phyloP scores from a whole-genome alignment of 2,797 vertebrate genomes.

The Schizopygopsis malacanthus region DNA sequence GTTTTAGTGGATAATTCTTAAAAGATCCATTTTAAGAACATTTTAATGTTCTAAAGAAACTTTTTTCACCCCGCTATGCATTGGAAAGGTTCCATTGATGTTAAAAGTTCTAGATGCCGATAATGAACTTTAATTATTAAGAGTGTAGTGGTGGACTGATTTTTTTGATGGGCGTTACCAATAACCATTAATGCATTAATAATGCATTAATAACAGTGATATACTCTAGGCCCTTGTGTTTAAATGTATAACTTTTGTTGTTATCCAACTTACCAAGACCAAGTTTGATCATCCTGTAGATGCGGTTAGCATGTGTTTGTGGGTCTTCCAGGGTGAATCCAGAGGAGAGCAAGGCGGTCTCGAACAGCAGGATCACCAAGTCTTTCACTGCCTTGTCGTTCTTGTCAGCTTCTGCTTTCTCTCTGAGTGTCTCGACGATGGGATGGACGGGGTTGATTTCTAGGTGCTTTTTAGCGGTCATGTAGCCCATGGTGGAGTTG shows the following conservation, averaged over 20 bases:
- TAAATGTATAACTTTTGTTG: neutral
- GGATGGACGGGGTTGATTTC: slow-evolving; percentile 94
- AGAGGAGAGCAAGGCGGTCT: slow-evolving; percentile 91
- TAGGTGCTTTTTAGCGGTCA: slow-evolving; percentile 97
- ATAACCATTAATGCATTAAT: neutral
- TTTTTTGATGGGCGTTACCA: neutral
- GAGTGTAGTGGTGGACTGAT: neutral
- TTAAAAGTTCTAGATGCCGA: neutral
- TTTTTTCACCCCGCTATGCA: neutral
- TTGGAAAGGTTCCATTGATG: neutral
- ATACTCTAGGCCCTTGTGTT: neutral
- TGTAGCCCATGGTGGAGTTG: slow-evolving; percentile 97
- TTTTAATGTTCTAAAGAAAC: neutral
- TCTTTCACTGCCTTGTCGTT: slow-evolving; percentile 98
- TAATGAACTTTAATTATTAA: neutral
- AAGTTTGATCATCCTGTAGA: slow-evolving; percentile 97
- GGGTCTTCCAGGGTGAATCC: slow-evolving; percentile 95
- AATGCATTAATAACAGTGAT: neutral
- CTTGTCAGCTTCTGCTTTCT: slow-evolving; percentile 95
- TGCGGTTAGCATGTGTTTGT: slow-evolving; percentile 94
- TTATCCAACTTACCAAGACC: slow-evolving; percentile 92
- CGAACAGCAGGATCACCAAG: slow-evolving; percentile 91
- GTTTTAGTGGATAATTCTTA: neutral
- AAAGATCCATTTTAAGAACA: neutral
- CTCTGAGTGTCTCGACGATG: slow-evolving; percentile 90